Conservation (phyloP, 2,888 invertebrate genomes). For the Poecilobothrus nobilitatus region DNA sequence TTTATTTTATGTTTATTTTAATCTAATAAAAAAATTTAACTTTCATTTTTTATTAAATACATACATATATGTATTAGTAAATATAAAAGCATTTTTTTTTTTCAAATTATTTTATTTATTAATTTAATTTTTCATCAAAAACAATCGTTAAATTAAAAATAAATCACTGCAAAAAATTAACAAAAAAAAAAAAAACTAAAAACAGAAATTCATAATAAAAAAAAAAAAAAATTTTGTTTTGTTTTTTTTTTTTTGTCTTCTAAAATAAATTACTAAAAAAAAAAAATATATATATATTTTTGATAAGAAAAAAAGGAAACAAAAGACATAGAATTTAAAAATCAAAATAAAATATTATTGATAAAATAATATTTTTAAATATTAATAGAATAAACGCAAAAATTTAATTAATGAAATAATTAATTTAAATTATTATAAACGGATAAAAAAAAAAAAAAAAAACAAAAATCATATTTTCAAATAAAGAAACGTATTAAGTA, state of each 20-base stretch:
- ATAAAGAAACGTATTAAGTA: not conserved
- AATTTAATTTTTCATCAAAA: too few species aligned
- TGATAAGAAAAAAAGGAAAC: not conserved
- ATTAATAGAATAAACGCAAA: not conserved
- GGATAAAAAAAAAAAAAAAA: not conserved
- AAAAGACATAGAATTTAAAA: slow-evolving; percentile 2
- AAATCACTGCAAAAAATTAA: too few species aligned
- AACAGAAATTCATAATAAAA: too few species aligned
- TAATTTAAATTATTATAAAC: not conserved
- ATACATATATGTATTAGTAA: too few species aligned
- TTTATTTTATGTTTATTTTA: too few species aligned
- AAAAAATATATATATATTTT: slow-evolving; percentile 2
- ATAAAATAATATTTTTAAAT: not conserved
- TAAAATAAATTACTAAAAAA: not conserved
- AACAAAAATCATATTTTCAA: not conserved
- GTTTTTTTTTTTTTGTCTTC: not conserved
- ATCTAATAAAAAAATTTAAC: too few species aligned
- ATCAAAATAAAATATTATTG: not conserved
- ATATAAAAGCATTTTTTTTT: too few species aligned
- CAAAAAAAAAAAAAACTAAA: too few species aligned
- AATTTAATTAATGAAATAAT: not conserved
- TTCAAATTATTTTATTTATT: too few species aligned
- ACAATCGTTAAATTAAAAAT: too few species aligned
- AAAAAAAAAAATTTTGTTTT: not conserved
- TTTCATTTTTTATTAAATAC: too few species aligned